Evolutionary conservation across 2,888 invertebrate species (phyloP).

Genomic region (Blastobasis adustella): DNA sequence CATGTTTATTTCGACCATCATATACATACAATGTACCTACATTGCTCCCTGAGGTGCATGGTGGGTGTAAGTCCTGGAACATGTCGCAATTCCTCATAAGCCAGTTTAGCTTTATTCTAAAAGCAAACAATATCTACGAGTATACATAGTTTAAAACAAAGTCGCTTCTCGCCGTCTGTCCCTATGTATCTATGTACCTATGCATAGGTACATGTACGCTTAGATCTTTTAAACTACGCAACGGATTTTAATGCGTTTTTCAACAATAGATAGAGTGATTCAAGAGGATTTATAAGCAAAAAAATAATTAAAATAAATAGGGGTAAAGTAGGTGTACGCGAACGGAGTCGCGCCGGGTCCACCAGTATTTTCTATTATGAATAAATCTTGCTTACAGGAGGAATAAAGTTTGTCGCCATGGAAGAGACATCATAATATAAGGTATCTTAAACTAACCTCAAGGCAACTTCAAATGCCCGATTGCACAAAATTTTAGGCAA

Average conservation of each 20-base stretch:
- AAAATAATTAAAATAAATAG: too few species aligned
- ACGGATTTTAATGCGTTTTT: too few species aligned
- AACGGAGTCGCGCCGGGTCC: too few species aligned
- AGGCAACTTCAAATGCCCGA: neutral
- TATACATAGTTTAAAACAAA: neutral
- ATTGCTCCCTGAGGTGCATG: constrained; percentile 97
- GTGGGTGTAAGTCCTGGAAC: constrained; percentile 90
- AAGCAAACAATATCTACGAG: constrained; percentile 26
- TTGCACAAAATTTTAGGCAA: too few species aligned
- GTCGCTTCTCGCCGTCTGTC: too few species aligned
- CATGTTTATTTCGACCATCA: constrained; percentile 93
- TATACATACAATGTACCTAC: too few species aligned
- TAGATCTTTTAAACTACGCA: neutral
- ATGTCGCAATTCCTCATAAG: constrained; percentile 79
- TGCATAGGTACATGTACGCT: neutral
- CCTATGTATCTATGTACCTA: neutral
- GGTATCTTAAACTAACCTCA: too few species aligned
- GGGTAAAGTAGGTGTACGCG: too few species aligned
- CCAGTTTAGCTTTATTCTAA: constrained; percentile 86
- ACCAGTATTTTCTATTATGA: too few species aligned
- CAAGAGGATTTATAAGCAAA: too few species aligned
- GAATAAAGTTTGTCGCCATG: neutral
- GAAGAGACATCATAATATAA: neutral
- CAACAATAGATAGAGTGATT: too few species aligned
- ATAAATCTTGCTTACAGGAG: too few species aligned